phyloP scores from a whole-genome alignment of 1,140 invertebrate species.

The Chrysoperla carnea region DNA sequence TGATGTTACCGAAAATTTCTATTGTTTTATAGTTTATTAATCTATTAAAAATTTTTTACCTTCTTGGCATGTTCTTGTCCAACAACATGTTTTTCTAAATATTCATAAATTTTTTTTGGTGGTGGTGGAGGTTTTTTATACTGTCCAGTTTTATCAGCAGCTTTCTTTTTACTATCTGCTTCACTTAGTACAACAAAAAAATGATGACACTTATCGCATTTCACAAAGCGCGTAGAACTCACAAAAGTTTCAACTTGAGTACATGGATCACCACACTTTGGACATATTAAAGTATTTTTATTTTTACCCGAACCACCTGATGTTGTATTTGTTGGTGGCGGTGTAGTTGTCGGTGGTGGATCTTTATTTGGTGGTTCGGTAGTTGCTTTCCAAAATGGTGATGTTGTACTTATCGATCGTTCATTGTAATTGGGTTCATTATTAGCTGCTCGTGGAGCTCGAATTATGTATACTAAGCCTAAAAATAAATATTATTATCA shows the following conservation, averaged over 20 bases:
- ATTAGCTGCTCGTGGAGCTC: too few species aligned
- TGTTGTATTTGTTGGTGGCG: conserved; percentile 4
- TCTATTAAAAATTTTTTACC: too few species aligned
- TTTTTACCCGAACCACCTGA: conserved; percentile 21
- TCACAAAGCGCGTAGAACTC: conserved; percentile 89
- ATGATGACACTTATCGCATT: conserved; percentile 95
- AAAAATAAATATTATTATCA: too few species aligned
- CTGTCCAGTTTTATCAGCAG: conserved; percentile 45
- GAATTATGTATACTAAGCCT: too few species aligned
- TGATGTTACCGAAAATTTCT: too few species aligned
- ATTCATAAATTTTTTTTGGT: conserved; percentile 93
- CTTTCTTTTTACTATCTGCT: conserved; percentile 76
- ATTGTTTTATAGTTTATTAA: too few species aligned
- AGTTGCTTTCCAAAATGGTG: neutral
- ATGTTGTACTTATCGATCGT: too few species aligned
- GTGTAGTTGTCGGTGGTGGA: conserved; percentile 3
- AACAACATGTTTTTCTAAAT: conserved; percentile 90
- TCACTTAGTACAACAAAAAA: conserved; percentile 95
- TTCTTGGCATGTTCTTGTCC: conserved; percentile 97
- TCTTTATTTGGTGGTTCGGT: conserved; percentile 10
- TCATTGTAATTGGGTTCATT: too few species aligned
- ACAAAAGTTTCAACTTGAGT: conserved; percentile 94
- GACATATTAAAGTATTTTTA: conserved; percentile 60
- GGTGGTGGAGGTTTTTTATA: conserved; percentile 73
- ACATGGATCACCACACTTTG: conserved; percentile 90